These are phyloP conservation scores for Sinopyrophorus schimmeli DNA, from an alignment of 2,888 invertebrate genomes.

Conservation along the genomic window DNA sequence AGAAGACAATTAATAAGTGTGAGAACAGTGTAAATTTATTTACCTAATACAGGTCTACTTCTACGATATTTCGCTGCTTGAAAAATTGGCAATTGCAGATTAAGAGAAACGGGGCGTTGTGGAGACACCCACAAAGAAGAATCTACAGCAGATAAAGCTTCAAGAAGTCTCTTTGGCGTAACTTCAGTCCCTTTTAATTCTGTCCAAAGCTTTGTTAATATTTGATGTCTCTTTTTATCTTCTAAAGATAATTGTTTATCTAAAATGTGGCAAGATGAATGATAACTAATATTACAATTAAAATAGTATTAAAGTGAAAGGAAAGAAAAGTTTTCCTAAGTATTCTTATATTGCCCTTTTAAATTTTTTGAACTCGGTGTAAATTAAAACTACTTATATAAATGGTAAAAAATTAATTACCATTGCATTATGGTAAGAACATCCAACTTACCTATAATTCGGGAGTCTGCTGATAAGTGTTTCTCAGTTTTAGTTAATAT, in stretches of 20 bases:
- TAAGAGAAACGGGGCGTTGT: constrained; percentile 69
- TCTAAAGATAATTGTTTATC: constrained; percentile 63
- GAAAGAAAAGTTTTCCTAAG: too few relatives aligned
- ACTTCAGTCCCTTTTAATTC: constrained; percentile 67
- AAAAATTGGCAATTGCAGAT: constrained; percentile 67
- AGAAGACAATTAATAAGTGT: not conserved
- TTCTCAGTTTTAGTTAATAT: constrained; percentile 45
- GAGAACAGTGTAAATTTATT: constrained; percentile 11
- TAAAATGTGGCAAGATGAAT: too few relatives aligned
- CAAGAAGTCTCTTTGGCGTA: constrained; percentile 64
- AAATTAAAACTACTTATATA: too few relatives aligned
- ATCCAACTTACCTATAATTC: constrained; percentile 47
- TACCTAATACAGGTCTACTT: constrained; percentile 56
- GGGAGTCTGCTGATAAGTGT: constrained; percentile 49
- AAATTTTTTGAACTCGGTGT: too few relatives aligned
- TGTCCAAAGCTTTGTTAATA: constrained; percentile 66
- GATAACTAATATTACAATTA: too few relatives aligned
- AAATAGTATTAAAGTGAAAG: too few relatives aligned
- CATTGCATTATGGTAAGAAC: too few relatives aligned
- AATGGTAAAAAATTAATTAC: too few relatives aligned
- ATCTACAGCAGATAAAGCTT: constrained; percentile 67
- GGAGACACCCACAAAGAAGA: constrained; percentile 70
- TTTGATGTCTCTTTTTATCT: constrained; percentile 67
- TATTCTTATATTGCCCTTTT: too few relatives aligned
- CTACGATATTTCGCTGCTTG: constrained; percentile 55